phyloP scores from a whole-genome alignment of 2,888 invertebrate species.

The Yponomeuta sedellus region DNA sequence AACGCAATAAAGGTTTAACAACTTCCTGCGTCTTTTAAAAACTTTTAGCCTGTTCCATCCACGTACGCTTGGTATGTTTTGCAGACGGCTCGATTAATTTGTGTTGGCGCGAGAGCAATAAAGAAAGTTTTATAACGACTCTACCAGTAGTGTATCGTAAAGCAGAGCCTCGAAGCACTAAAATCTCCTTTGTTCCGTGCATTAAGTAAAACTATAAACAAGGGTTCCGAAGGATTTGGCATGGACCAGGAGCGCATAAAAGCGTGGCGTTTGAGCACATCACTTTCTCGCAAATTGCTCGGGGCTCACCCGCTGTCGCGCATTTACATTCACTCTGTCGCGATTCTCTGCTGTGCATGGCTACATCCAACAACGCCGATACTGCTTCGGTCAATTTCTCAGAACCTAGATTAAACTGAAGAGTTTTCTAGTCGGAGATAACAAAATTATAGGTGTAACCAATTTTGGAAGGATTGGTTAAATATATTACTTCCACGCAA shows the following conservation, averaged over 20 bases:
- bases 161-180: neutral
- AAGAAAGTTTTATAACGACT: neutral
- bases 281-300: conserved; percentile 48
- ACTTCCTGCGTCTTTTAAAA: too few species aligned
- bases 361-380: too few species aligned
- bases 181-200: conserved; percentile 5
- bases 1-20: too few species aligned
- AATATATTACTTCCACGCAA: too few species aligned
- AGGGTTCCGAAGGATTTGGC: conserved; percentile 12
- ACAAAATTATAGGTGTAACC: too few species aligned
- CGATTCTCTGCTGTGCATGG: neutral
- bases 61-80: too few species aligned
- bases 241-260: conserved; percentile 17
- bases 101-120: neutral
- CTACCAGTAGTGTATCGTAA: neutral
- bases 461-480: too few species aligned
- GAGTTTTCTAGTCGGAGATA: too few species aligned
- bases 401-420: too few species aligned
- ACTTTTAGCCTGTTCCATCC: too few species aligned
- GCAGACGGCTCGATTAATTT: neutral
- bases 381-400: too few species aligned
- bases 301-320: conserved; percentile 41
- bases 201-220: conserved; percentile 7
- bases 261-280: conserved; percentile 23
- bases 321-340: conserved; percentile 21